Evolutionary conservation across 2,797 vertebrate genomes (phyloP).

Genomic region (Diglossa cyanea): DNA sequence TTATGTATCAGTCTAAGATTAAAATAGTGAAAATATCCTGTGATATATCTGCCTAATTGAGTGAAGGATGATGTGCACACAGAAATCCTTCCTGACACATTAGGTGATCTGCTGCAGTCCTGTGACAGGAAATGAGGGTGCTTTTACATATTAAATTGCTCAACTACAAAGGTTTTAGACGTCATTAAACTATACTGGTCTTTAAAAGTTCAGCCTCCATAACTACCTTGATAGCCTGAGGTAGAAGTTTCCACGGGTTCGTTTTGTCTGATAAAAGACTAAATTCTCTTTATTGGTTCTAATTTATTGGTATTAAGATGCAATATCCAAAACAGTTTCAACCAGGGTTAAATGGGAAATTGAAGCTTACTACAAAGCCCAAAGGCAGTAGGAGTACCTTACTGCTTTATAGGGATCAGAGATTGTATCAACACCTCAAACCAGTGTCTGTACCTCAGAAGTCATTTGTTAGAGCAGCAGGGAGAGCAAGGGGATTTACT

Average conservation of each 20-base stretch:
- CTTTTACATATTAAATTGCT: slow-evolving; percentile 11
- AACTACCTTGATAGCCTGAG: slow-evolving; percentile 23
- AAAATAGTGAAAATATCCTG: background rate
- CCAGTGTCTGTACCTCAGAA: background rate
- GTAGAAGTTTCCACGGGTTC: slow-evolving; percentile 26
- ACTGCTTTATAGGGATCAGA: background rate
- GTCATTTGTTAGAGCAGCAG: background rate
- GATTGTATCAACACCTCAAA: background rate
- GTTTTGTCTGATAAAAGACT: slow-evolving; percentile 1
- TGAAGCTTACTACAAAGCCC: background rate
- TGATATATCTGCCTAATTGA: background rate
- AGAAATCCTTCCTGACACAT: background rate
- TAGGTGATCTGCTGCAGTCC: background rate
- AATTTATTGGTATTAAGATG: slow-evolving; percentile 23
- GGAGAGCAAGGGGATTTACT: background rate
- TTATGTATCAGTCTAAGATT: background rate
- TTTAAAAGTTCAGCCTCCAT: slow-evolving; percentile 26
- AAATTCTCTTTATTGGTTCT: slow-evolving; percentile 6
- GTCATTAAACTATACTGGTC: slow-evolving; percentile 43
- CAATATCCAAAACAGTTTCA: background rate
- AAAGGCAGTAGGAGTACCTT: background rate
- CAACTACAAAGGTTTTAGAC: slow-evolving; percentile 41
- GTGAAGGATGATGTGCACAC: background rate
- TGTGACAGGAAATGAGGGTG: slow-evolving; percentile 7
- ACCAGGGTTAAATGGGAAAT: slow-evolving; percentile 15